Evolutionary conservation across 2,797 vertebrate genomes (phyloP).

Genomic region (Apogon talboti): DNA sequence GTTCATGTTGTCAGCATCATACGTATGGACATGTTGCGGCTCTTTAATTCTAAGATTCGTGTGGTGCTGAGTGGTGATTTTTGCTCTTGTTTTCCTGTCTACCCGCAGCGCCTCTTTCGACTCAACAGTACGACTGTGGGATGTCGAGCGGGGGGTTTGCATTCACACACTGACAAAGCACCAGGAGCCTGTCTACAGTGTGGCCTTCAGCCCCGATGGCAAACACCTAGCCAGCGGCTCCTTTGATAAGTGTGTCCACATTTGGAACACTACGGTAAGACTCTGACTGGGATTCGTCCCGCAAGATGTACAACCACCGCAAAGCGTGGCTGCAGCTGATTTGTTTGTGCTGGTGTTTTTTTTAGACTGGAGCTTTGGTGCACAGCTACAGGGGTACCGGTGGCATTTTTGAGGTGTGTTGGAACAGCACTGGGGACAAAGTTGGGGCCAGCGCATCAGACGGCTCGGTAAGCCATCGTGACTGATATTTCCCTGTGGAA

Average conservation of each 20-base stretch:
- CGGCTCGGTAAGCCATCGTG: slow-evolving; percentile 91
- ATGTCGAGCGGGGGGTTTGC: slow-evolving; percentile 97
- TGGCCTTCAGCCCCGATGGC: slow-evolving; percentile 99
- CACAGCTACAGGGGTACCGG: slow-evolving; percentile 99
- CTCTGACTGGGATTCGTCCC: too few relatives aligned
- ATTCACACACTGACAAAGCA: slow-evolving; percentile 98
- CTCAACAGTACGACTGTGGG: slow-evolving; percentile 98
- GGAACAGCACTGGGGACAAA: slow-evolving; percentile 99
- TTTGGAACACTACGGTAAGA: slow-evolving; percentile 91
- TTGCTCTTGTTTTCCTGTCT: neutral
- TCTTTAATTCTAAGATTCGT: neutral
- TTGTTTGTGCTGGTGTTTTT: neutral
- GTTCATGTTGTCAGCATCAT: too few relatives aligned
- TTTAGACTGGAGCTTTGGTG: slow-evolving; percentile 95
- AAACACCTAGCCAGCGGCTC: slow-evolving; percentile 98
- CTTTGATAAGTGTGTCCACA: slow-evolving; percentile 99
- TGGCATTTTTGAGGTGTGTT: slow-evolving; percentile 99
- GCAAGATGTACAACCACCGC: too few relatives aligned
- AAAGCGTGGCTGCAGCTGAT: too few relatives aligned
- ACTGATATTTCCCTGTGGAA: too few relatives aligned
- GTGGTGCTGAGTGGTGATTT: neutral
- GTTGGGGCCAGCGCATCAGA: slow-evolving; percentile 99
- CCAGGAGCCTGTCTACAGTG: slow-evolving; percentile 99
- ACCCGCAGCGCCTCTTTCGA: slow-evolving; percentile 93
- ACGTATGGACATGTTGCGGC: too few relatives aligned